A percentile compares a stretch with the other conserved stretches of the same genome.
These are phyloP conservation scores for Malaclemys terrapin DNA, from an alignment of 2,113 vertebrate species.

Conservation along the genomic window DNA sequence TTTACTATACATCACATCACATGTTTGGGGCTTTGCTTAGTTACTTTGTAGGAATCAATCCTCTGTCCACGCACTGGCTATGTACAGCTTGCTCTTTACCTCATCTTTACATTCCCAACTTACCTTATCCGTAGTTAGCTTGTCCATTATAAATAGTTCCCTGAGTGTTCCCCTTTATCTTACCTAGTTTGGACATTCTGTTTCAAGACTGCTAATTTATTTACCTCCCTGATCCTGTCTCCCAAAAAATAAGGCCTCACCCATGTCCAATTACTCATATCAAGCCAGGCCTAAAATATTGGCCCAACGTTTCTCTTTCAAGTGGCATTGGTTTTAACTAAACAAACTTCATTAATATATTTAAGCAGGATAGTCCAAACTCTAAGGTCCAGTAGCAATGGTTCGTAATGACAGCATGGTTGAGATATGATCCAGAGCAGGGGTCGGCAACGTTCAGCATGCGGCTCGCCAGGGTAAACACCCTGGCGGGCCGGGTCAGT, in stretches of 20 bases:
- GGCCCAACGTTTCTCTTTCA: neutral
- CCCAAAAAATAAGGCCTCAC: neutral
- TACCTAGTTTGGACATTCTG: neutral
- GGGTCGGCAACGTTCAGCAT: no score
- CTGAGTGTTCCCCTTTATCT: neutral
- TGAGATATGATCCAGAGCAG: neutral
- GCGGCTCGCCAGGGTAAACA: no score
- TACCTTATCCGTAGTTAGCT: neutral
- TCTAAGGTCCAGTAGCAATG: neutral
- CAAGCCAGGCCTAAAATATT: neutral
- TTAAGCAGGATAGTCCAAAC: neutral
- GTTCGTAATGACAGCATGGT: neutral
- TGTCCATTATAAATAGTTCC: neutral
- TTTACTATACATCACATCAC: no score
- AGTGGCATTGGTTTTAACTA: neutral
- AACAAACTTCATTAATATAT: neutral
- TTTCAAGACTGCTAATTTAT: neutral
- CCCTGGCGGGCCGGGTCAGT: no score
- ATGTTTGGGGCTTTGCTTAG: neutral
- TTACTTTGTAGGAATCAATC: neutral
- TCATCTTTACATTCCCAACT: neutral
- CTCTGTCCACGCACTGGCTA: neutral
- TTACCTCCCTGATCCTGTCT: neutral
- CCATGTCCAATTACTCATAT: neutral
- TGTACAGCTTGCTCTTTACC: neutral